Conservation (phyloP, 2,797 vertebrate species). For the Melopsittacus undulatus region DNA sequence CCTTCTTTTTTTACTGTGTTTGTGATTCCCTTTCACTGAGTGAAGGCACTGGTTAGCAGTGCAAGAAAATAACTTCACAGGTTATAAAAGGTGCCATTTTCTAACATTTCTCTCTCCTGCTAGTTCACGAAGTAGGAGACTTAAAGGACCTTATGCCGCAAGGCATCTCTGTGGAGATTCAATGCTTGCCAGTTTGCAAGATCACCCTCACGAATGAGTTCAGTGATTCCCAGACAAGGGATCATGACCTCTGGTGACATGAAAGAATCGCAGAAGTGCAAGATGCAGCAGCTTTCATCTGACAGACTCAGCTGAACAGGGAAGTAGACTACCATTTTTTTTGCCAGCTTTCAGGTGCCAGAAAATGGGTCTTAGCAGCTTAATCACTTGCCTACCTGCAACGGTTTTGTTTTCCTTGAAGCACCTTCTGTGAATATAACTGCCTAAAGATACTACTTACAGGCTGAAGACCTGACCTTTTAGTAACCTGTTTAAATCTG, state of each 20-base stretch:
- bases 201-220: background rate
- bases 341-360: background rate
- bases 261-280: constrained; percentile 16
- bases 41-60: background rate
- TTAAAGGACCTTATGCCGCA: background rate
- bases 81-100: background rate
- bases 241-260: constrained; percentile 20
- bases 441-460: background rate
- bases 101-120: background rate
- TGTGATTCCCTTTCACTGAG: background rate
- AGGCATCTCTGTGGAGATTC: background rate
- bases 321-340: background rate
- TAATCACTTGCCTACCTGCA: constrained; percentile 32
- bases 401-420: background rate
- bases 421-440: background rate
- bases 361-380: constrained; percentile 21
- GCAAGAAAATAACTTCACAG: background rate
- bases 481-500: background rate
- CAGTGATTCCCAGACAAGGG: background rate
- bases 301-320: background rate
- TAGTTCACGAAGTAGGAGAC: background rate
- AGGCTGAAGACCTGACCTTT: background rate
- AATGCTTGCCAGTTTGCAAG: background rate
- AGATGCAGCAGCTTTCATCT: constrained; percentile 30
- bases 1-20: background rate